Base-by-base conservation (phyloP, 2,797 vertebrate genomes). In the Betta splendens region DNA sequence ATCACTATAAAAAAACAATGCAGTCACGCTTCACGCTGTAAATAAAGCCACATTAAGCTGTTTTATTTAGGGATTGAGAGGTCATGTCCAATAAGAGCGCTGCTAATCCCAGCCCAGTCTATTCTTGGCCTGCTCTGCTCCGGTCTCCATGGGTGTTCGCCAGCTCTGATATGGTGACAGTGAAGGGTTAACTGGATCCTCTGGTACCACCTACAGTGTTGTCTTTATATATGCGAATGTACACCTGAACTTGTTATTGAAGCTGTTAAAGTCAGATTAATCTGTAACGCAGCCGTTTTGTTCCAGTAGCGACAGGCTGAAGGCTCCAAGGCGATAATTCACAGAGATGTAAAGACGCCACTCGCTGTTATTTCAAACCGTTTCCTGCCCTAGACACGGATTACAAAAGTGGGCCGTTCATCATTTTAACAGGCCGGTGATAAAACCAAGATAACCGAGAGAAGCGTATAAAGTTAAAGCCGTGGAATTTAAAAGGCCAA, bases 71-170 rank as follows among this genome's bases (percentile, higher is more conserved):
- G 80, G 68, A 83, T 29, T 54, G 67, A 87, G 77, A 65, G 45
- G 32, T 70, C 23, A 12, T 12, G 12, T 12, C 12, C 29, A 31
- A 81, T 88, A 83, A 69, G 76, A 73, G 73, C 25, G 18, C 46
- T 28, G 63, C 52, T 63, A 77, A 80, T 73, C 74, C 55, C 72
- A 63, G 61, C 50, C 28, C 15, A 4, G 32, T 69, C 84, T 89
- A 87, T 88, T 86, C 63, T 59, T 77, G 72, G 57, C 52, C 69
- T 16, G 57, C 71, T 72, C 69, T 52, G 62, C 79, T 50, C 44
- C 23, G 50, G 77, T 71, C 61, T 77, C 75, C 15, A 63, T 54
- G 73, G 59, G 60, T 49, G 60, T 8, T 1, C 3, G 58, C 51
- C 56, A 72, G 57, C 49, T 49, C 39, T 26, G 38, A 38, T 36